These are phyloP conservation scores for Melikaiella ostensackeni DNA, from an alignment of 2,888 invertebrate genomes.

Conservation along the genomic window DNA sequence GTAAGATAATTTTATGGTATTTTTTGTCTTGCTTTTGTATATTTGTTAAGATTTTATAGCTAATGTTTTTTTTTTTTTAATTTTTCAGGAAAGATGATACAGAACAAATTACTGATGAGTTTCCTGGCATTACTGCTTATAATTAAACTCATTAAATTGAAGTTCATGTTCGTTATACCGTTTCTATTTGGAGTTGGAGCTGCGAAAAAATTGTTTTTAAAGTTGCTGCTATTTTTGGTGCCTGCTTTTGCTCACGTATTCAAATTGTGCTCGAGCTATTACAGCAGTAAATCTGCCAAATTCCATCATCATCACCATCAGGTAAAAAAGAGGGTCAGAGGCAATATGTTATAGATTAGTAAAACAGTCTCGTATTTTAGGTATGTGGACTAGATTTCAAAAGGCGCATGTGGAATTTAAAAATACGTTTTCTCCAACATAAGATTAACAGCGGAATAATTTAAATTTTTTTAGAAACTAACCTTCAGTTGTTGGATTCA, in stretches of 20 bases:
- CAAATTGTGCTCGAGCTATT: constrained; percentile 91
- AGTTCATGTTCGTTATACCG: constrained; percentile 88
- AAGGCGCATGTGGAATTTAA: background rate
- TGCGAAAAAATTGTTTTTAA: constrained; percentile 90
- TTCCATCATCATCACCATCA: constrained; percentile 88
- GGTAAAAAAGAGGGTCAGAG: constrained; percentile 63
- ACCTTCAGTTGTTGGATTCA: too few relatives aligned
- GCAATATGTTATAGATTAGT: background rate
- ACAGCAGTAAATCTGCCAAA: constrained; percentile 85
- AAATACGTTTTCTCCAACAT: background rate
- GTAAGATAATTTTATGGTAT: constrained; percentile 75
- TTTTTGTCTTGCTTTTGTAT: constrained; percentile 7
- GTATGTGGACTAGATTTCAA: constrained; percentile 19
- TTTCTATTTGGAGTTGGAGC: constrained; percentile 88
- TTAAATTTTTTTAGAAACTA: background rate
- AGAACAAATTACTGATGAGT: constrained; percentile 85
- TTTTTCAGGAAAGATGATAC: constrained; percentile 87
- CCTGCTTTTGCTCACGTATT: constrained; percentile 90
- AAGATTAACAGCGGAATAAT: background rate
- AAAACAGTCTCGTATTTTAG: constrained; percentile 20
- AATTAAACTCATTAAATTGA: constrained; percentile 88
- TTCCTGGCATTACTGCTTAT: constrained; percentile 87
- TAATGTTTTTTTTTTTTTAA: constrained; percentile 35
- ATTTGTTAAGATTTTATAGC: constrained; percentile 36
- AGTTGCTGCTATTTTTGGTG: constrained; percentile 88